These are phyloP conservation scores for Potorous gilbertii DNA, from an alignment of 2,797 vertebrate species.

Conservation along the genomic window DNA sequence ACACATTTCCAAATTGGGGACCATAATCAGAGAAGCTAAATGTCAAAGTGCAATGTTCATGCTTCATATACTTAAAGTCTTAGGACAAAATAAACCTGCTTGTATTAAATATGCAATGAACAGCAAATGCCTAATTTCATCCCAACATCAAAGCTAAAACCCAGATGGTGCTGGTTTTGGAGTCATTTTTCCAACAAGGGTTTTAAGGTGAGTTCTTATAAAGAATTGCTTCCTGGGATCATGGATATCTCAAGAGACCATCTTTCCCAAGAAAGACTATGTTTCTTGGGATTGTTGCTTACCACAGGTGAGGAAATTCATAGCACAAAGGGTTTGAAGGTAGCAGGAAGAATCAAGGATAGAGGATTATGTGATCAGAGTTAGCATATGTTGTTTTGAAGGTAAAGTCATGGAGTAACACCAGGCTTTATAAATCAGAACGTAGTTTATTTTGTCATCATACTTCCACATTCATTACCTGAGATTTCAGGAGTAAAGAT, in stretches of 20 bases:
- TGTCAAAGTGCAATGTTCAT: background rate
- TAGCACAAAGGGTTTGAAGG: background rate
- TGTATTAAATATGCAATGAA: background rate
- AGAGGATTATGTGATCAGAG: background rate
- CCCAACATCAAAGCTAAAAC: background rate
- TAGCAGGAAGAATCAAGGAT: background rate
- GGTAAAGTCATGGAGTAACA: background rate
- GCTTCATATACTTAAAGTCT: background rate
- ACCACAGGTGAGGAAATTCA: background rate
- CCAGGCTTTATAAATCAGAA: background rate
- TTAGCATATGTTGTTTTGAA: background rate
- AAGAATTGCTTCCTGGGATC: background rate
- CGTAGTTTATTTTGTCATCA: too few relatives aligned
- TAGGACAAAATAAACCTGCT: background rate
- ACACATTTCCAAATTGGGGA: background rate
- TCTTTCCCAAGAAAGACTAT: background rate
- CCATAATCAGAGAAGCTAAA: background rate
- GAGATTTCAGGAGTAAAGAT: background rate
- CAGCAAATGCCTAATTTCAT: background rate
- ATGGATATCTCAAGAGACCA: background rate
- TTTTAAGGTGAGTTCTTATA: background rate
- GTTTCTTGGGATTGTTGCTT: background rate
- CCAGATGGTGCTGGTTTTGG: background rate
- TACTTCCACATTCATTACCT: too few relatives aligned
- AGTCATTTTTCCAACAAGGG: background rate